Evolutionary conservation across 37 sponge, comb jelly and placozoan species (phyloP).

Genomic region (Hexactinellida sp.): DNA sequence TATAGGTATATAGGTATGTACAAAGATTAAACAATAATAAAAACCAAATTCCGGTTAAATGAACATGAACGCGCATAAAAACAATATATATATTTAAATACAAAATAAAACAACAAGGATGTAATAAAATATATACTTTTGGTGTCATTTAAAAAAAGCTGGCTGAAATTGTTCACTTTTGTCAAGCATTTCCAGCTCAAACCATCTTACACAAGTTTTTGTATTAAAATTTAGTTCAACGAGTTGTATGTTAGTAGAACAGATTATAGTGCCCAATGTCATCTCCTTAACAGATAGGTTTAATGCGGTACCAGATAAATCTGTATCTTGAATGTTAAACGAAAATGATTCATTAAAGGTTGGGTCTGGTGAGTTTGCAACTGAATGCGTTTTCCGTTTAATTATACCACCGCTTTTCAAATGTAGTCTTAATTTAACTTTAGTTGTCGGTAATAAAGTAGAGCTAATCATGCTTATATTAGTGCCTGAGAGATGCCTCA

Average conservation of each 20-base stretch:
- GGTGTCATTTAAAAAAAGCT: background rate
- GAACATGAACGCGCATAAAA: background rate
- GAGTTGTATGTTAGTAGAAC: background rate
- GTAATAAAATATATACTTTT: background rate
- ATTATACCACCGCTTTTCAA: constrained; percentile 20
- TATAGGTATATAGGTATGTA: background rate
- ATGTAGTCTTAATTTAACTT: background rate
- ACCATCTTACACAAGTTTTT: constrained; percentile 14
- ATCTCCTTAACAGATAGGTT: background rate
- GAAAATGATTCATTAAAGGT: constrained; percentile 60
- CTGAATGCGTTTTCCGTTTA: constrained; percentile 56
- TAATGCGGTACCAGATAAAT: background rate
- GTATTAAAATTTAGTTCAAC: background rate
- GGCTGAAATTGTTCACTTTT: background rate
- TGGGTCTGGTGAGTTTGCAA: constrained; percentile 49
- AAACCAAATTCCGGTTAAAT: background rate
- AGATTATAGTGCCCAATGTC: background rate
- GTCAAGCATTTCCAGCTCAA: background rate
- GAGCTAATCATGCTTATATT: background rate
- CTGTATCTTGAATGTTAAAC: background rate
- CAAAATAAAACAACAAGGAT: background rate
- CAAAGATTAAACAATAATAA: background rate
- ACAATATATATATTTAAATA: background rate
- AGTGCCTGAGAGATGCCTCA: background rate
- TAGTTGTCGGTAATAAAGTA: background rate